phyloP scores from a whole-genome alignment of 2,888 invertebrate genomes.

The Odontocolon sp. region DNA sequence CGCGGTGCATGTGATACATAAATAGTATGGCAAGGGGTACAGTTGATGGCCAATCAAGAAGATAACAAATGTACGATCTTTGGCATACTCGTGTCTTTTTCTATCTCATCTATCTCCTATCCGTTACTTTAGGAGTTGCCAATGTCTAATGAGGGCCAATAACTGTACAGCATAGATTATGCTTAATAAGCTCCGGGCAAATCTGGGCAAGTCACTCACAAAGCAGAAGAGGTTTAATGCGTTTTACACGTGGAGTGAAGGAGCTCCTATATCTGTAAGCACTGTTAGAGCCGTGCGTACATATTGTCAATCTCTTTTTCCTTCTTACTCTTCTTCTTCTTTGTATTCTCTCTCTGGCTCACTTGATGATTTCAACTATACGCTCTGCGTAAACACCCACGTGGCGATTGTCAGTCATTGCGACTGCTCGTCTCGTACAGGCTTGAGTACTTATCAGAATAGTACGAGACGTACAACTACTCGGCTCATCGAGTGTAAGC shows the following conservation, averaged over 20 bases:
- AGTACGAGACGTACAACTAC: not conserved
- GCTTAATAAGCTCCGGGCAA: constrained; percentile 9
- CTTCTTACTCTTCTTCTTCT: not conserved
- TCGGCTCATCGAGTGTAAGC: not conserved
- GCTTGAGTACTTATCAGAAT: not conserved
- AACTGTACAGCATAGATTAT: too few species aligned
- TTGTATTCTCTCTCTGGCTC: not conserved
- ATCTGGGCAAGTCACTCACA: constrained; percentile 7
- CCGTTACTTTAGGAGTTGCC: too few species aligned
- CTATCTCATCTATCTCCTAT: too few species aligned
- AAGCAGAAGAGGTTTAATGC: constrained; percentile 25
- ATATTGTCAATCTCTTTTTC: constrained; percentile 3
- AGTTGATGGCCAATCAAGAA: constrained; percentile 28
- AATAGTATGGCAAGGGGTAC: constrained; percentile 4
- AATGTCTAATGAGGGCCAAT: too few species aligned
- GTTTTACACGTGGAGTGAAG: constrained; percentile 12
- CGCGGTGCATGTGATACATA: constrained; percentile 19
- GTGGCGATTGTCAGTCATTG: constrained; percentile 11
- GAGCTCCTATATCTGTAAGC: constrained; percentile 1
- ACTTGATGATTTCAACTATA: not conserved
- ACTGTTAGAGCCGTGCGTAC: not conserved
- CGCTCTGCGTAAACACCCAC: not conserved
- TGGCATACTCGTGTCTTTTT: too few species aligned
- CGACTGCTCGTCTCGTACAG: not conserved
- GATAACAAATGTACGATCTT: too few species aligned